Conservation (phyloP, 2,888 invertebrate genomes). For the Amblyjoppa fuscipennis region DNA sequence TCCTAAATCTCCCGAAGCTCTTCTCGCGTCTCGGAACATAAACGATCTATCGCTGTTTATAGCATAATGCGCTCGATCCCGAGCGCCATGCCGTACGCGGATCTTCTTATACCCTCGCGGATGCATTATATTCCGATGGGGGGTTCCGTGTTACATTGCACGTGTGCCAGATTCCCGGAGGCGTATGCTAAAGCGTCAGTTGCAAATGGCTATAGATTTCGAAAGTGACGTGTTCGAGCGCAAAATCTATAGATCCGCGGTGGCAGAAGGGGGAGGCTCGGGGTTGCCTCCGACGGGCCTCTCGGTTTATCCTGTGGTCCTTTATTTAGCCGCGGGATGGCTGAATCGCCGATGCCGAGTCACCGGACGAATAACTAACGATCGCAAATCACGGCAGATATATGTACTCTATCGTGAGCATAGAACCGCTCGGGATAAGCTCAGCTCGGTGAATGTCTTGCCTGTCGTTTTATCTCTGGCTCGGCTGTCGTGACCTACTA, state of each 20-base stretch:
- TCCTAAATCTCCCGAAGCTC: slow-evolving; percentile 13
- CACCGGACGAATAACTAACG: slow-evolving; percentile 63
- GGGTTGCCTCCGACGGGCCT: slow-evolving; percentile 9
- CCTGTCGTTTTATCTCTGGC: slow-evolving; percentile 44
- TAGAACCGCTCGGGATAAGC: slow-evolving; percentile 31
- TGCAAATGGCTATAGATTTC: slow-evolving; percentile 65
- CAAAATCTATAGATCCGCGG: slow-evolving; percentile 47
- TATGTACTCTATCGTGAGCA: slow-evolving; percentile 5
- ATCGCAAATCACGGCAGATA: slow-evolving; percentile 57
- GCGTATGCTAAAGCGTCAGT: slow-evolving; percentile 62
- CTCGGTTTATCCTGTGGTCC: slow-evolving; percentile 49
- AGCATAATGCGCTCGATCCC: slow-evolving; percentile 9
- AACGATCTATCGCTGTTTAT: slow-evolving; percentile 27
- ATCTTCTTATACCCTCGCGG: slow-evolving; percentile 25
- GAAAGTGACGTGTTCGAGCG: slow-evolving; percentile 61
- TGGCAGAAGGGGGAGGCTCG: slow-evolving; percentile 8
- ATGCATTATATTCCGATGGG: slow-evolving; percentile 55
- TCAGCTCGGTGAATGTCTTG: slow-evolving; percentile 55
- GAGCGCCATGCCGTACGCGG: not conserved
- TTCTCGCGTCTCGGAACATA: slow-evolving; percentile 12
- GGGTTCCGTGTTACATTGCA: slow-evolving; percentile 10
- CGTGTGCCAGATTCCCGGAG: slow-evolving; percentile 48
- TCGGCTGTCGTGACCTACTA: slow-evolving; percentile 50
- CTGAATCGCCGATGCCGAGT: slow-evolving; percentile 42
- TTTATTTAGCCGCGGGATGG: slow-evolving; percentile 57